phyloP scores from a whole-genome alignment of 1,140 invertebrate species.

The Solen grandis region DNA sequence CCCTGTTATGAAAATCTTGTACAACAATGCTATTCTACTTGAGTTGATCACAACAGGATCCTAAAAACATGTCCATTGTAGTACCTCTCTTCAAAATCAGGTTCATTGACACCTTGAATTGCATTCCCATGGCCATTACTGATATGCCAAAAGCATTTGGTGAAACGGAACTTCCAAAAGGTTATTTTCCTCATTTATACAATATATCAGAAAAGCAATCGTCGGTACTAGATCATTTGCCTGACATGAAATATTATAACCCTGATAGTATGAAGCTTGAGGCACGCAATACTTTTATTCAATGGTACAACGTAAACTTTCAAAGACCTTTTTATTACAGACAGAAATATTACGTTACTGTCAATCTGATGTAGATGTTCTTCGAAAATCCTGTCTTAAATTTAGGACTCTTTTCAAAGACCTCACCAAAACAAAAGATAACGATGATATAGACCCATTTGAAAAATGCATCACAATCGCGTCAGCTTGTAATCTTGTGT shows the following conservation, averaged over 20 bases:
- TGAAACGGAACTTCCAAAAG: conserved; percentile 32
- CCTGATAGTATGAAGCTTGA: conserved; percentile 7
- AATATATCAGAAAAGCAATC: conserved; percentile 28
- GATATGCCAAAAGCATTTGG: conserved; percentile 47
- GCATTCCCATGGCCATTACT: conserved; percentile 16
- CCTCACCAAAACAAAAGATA: background rate
- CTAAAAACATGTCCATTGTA: conserved; percentile 26
- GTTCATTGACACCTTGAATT: conserved; percentile 44
- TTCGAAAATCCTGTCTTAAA: conserved; percentile 19
- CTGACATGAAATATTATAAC: conserved; percentile 24
- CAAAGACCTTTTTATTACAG: conserved; percentile 1
- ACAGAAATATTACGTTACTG: conserved; percentile 21
- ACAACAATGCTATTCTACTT: conserved; percentile 12
- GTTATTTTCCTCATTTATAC: conserved; percentile 42
- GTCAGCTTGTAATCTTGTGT: no score
- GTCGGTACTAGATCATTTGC: background rate
- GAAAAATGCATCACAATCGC: conserved; percentile 24
- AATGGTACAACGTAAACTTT: conserved; percentile 16
- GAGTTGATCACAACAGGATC: no score
- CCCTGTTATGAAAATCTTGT: conserved; percentile 19
- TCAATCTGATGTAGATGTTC: conserved; percentile 49
- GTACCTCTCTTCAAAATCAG: no score
- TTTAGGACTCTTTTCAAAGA: conserved; percentile 25
- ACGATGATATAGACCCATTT: no score
- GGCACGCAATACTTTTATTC: background rate